Evolutionary conservation across 2,888 invertebrate species (phyloP), one percentile per base, ranked within the genome.

Genomic region (Machimus rusticus): DNA sequence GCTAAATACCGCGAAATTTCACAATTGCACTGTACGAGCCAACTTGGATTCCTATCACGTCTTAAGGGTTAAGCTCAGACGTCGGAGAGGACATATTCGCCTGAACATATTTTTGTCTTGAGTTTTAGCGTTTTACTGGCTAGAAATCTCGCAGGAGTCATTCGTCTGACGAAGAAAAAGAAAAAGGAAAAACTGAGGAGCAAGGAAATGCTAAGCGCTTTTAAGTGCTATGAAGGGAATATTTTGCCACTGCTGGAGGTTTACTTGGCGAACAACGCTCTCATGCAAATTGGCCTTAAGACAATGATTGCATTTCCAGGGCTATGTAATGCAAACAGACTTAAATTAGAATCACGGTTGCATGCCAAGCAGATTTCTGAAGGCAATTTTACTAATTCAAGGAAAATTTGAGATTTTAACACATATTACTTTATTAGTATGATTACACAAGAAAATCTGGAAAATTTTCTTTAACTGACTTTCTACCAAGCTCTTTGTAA

Each of bases 181-280:
- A 34, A 34, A 5, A 34, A 55, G 2, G 3, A 81, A 81, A 81
- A 28, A 28, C 46, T 46, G 51, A 51, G 46, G 6, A 46, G 9
- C 14, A 12, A 12, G 28, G 66, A 28, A 66, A 66, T 76, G 9
- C 2, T 76, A 34, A 76, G 43, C 78, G n/a, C 51, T 55, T 79
- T 81, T 55, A 81, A 81, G 81, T 81, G 34, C 5, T 81, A 76
- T 76, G 76, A 76, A 31, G 81, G 81, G 81, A 81, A 81, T 81
- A 55, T 43, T 28, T 31, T 81, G 81, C 46, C 4, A 78, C 39
- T 78, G 37, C 5, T 14, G 51, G 46, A 28, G 51, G 81, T 81
- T 51, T 81, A 55, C 55, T 16, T 1, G 16, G 2, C n/a, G 55
- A 81, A 81, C 81, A 55, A 81, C 55, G 28, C 34, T n/a, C 1